Conservation (phyloP, 2,888 invertebrate species). For the Hemaris fuciformis region DNA sequence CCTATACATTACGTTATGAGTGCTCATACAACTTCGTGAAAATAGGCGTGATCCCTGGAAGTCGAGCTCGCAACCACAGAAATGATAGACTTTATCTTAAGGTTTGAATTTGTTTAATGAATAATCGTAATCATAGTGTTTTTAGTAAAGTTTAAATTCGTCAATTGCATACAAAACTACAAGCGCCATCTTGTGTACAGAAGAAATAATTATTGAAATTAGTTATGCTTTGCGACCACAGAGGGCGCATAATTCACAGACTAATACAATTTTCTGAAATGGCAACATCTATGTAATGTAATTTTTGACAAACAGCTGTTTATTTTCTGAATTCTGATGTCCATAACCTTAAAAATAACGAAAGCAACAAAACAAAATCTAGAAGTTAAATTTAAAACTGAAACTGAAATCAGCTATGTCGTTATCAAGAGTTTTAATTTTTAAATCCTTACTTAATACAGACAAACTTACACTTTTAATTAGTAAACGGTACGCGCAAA, state of each 20-base stretch:
- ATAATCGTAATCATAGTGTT: too few species aligned
- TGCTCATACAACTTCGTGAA: too few species aligned
- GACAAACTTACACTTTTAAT: slow-evolving; percentile 37
- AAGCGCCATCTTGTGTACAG: neutral
- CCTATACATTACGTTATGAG: too few species aligned
- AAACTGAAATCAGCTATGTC: slow-evolving; percentile 37
- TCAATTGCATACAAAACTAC: too few species aligned
- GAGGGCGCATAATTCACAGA: neutral
- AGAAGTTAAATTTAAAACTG: slow-evolving; percentile 1
- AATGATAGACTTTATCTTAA: too few species aligned
- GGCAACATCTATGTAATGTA: neutral
- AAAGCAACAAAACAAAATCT: neutral
- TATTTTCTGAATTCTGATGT: neutral
- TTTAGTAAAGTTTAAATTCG: too few species aligned
- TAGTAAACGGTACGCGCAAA: slow-evolving; percentile 54
- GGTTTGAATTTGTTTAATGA: too few species aligned
- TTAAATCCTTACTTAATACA: slow-evolving; percentile 42
- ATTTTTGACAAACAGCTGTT: slow-evolving; percentile 1
- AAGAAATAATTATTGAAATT: neutral
- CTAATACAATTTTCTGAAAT: neutral
- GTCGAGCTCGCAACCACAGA: too few species aligned
- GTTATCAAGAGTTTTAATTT: slow-evolving; percentile 35
- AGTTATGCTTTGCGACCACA: neutral
- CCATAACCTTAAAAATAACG: neutral
- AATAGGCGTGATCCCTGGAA: too few species aligned